Evolutionary conservation across 2,797 vertebrate species (phyloP), one percentile per base, ranked within the genome.

Genomic region (Atherinosoma microstoma): DNA sequence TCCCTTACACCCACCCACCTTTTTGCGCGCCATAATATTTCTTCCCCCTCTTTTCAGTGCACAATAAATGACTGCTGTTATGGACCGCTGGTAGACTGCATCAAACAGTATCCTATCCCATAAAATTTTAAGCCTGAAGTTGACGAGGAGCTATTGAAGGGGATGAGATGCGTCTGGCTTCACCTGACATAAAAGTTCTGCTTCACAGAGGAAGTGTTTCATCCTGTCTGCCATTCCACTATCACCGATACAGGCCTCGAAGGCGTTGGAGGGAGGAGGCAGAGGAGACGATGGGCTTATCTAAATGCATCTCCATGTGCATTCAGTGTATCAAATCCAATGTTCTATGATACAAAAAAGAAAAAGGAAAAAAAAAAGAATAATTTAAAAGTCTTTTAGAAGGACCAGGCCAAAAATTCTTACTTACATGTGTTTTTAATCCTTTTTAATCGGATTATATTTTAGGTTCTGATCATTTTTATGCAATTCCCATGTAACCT

Each of bases 101-200:
- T 99, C 97, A 99, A 99, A 97, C 98, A 99, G 98, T 99, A 99
- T 99, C 98, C 97, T 99, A 96, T 94, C 92, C 92, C 96, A 96
- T 97, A 96, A 97, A 96, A 96, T 96, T 94, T 97, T 92, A 94
- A 97, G 95, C 95, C 96, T 93, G 92, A 92, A 96, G 95, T 97
- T 97, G 96, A 97, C 93, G 94, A 97, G 95, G 93, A 95, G 94
- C 94, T 94, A 91, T 95, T 95, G 93, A 92, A 94, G 78, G 94
- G 93, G 95, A 96, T 93, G 93, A 96, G 95, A 96, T 93, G 95
- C 95, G 95, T 96, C 96, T 95, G 93, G 95, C 94, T 95, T 94
- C 95, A 96, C 94, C 95, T 97, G 96, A 97, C 96, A 97, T 96
- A 95, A 97, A 93, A 96, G 95, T 96, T 96, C 95, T 95, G 95